phyloP scores from a whole-genome alignment of 2,113 vertebrate species.

The Colistium nudipinnis region DNA sequence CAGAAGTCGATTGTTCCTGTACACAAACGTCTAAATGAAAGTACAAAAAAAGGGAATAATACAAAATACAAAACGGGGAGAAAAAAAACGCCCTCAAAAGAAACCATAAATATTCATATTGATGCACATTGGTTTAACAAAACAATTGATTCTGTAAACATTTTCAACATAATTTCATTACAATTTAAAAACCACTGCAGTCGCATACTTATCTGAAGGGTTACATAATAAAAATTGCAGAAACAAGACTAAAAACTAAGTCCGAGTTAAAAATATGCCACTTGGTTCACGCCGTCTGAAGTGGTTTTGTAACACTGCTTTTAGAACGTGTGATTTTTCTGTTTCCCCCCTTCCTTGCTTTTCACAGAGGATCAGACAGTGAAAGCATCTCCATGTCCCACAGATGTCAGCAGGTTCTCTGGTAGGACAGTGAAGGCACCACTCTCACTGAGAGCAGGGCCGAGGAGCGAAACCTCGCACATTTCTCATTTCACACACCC shows the following conservation, averaged over 20 bases:
- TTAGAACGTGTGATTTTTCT: conserved; percentile 26
- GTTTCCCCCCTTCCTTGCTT: not conserved
- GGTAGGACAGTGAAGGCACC: conserved; percentile 42
- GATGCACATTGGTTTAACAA: conserved; percentile 76
- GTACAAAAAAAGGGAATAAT: conserved; percentile 78
- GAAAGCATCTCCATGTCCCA: conserved; percentile 14
- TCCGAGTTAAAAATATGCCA: conserved; percentile 61
- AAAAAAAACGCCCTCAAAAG: conserved; percentile 59
- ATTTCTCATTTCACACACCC: conserved; percentile 11
- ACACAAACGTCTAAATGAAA: conserved; percentile 76
- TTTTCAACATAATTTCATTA: conserved; percentile 77
- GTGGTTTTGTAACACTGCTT: conserved; percentile 68
- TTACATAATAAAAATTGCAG: conserved; percentile 61
- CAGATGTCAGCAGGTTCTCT: conserved; percentile 12
- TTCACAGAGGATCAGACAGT: conserved; percentile 18
- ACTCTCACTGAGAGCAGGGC: conserved; percentile 19
- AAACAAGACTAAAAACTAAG: conserved; percentile 69
- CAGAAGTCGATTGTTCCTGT: conserved; percentile 66
- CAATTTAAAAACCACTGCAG: conserved; percentile 72
- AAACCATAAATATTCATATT: conserved; percentile 79
- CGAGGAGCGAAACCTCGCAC: not conserved
- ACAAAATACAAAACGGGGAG: conserved; percentile 73
- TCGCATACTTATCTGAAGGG: conserved; percentile 66
- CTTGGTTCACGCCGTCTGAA: conserved; percentile 38
- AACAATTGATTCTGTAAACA: conserved; percentile 80